phyloP scores from a whole-genome alignment of 2,888 invertebrate genomes.

The Silvanus unidentatus region DNA sequence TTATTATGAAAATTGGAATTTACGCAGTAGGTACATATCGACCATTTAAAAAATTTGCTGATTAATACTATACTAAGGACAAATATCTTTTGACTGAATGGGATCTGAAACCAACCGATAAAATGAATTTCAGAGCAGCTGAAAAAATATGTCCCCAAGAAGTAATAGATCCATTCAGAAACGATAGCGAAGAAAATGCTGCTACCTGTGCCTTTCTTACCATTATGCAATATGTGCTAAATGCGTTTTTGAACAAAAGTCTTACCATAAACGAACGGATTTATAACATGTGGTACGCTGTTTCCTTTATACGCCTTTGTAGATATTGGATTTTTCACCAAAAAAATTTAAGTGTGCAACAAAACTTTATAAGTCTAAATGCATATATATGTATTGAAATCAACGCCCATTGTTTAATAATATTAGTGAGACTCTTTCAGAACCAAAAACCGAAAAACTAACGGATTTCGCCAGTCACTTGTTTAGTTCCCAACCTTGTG shows the following conservation, averaged over 20 bases:
- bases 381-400: constrained; percentile 10
- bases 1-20: not conserved
- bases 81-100: constrained; percentile 5
- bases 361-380: constrained; percentile 10
- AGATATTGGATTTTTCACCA: not conserved
- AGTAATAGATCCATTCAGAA: not conserved
- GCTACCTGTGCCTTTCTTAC: not conserved
- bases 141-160: constrained; percentile 2
- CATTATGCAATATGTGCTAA: not conserved
- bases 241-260: constrained; percentile 3
- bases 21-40: not conserved
- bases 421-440: not conserved
- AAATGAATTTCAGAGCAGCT: constrained; percentile 10
- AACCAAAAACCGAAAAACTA: not conserved
- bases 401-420: constrained; percentile 9
- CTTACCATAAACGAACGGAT: not conserved
- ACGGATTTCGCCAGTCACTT: constrained; percentile 4
- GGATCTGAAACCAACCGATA: constrained; percentile 4
- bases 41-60: constrained; percentile 3
- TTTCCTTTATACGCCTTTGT: not conserved
- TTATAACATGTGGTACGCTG: not conserved
- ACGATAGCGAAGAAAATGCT: not conserved
- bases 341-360: too few species aligned
- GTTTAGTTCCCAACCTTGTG: constrained; percentile 12
- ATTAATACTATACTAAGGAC: constrained; percentile 3